These are phyloP conservation scores for Hyperoplus lanceolatus DNA, from an alignment of 2,797 vertebrate species.

Conservation along the genomic window DNA sequence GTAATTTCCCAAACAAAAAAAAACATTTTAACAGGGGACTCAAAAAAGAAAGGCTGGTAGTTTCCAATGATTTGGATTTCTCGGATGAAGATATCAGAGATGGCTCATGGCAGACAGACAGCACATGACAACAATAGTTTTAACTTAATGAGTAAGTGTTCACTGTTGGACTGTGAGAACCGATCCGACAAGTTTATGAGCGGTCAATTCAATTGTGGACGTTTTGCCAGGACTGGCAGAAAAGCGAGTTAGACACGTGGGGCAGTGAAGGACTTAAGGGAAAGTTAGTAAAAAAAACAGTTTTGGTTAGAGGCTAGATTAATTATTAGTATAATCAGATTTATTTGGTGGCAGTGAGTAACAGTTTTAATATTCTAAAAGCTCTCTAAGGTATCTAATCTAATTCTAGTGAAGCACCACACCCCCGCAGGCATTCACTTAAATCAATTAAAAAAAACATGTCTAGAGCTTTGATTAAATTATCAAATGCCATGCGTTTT, in stretches of 20 bases:
- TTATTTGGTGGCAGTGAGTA: conserved; percentile 1
- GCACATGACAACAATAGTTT: not conserved
- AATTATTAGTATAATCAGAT: not conserved
- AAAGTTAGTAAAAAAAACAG: not conserved
- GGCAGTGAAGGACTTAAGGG: not conserved
- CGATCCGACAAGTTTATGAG: too few relatives aligned
- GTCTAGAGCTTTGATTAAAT: conserved; percentile 23
- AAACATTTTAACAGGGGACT: not conserved
- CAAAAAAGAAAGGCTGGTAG: not conserved
- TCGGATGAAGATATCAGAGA: not conserved
- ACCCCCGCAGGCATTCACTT: conserved; percentile 10
- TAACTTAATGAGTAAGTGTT: conserved; percentile 3
- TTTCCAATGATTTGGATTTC: conserved; percentile 7
- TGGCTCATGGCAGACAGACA: not conserved
- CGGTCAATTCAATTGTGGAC: not conserved
- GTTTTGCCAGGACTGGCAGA: not conserved
- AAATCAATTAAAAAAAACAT: conserved; percentile 25
- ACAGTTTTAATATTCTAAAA: conserved; percentile 41
- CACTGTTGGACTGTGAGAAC: not conserved
- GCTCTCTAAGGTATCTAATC: conserved; percentile 19
- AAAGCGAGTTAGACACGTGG: not conserved
- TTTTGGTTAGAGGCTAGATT: not conserved
- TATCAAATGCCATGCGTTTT: conserved; percentile 12
- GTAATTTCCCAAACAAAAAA: conserved; percentile 15
- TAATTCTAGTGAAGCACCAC: conserved; percentile 22